Conservation (phyloP, 2,888 invertebrate species). For the Deilephila elpenor region DNA sequence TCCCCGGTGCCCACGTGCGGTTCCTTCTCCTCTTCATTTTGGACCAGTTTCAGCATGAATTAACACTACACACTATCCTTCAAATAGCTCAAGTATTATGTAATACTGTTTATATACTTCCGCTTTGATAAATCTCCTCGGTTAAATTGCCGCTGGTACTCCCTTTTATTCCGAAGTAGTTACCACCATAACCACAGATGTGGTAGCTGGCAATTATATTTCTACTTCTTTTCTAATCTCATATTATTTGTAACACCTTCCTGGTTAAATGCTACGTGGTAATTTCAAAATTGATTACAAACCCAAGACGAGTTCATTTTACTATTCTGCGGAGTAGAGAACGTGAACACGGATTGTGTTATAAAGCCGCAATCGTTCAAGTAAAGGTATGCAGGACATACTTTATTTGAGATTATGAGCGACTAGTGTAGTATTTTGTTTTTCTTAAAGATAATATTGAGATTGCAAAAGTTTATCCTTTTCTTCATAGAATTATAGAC, state of each 20-base stretch:
- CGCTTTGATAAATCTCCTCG: neutral
- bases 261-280: neutral
- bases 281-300: neutral
- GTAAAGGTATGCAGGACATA: conserved; percentile 71
- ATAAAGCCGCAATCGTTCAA: conserved; percentile 48
- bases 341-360: conserved; percentile 45
- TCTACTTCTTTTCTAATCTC: neutral
- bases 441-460: neutral
- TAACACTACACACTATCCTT: conserved; percentile 36
- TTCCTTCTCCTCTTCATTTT: conserved; percentile 33
- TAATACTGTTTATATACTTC: neutral
- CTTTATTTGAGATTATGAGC: conserved; percentile 52
- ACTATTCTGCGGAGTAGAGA: conserved; percentile 62
- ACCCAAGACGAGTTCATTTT: conserved; percentile 51
- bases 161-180: neutral
- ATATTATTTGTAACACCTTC: neutral
- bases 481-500: neutral
- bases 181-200: conserved; percentile 24
- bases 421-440: conserved; percentile 15
- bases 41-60: conserved; percentile 60
- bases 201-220: conserved; percentile 26
- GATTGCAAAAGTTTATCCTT: neutral
- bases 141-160: conserved; percentile 26
- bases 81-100: neutral
- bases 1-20: conserved; percentile 53